Evolutionary conservation across 2,888 invertebrate genomes (phyloP).

Genomic region (Aspidapion aeneum): DNA sequence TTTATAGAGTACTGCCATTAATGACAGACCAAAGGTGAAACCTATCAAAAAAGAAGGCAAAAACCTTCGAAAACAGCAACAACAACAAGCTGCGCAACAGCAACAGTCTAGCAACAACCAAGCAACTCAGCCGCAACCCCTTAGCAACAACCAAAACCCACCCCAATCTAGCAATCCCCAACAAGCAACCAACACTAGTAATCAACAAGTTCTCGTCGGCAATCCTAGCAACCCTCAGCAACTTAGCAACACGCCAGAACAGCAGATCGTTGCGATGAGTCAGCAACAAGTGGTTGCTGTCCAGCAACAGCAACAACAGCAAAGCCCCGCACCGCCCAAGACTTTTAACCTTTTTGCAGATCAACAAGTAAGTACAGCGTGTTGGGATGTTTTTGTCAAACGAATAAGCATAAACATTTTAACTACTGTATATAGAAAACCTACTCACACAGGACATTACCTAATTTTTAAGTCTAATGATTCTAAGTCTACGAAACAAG

Average conservation of each 20-base stretch:
- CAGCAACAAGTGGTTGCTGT: not conserved
- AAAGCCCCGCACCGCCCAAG: slow-evolving; percentile 17
- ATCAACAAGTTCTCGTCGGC: too few species aligned
- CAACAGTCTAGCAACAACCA: slow-evolving; percentile 22
- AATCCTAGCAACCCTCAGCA: too few species aligned
- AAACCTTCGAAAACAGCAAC: slow-evolving; percentile 65
- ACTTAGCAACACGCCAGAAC: not conserved
- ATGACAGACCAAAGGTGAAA: slow-evolving; percentile 81
- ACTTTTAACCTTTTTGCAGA: slow-evolving; percentile 24
- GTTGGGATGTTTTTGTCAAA: not conserved
- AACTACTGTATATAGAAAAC: too few species aligned
- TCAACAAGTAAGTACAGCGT: slow-evolving; percentile 22
- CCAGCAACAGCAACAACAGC: slow-evolving; percentile 15
- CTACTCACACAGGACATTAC: too few species aligned
- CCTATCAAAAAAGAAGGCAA: slow-evolving; percentile 77
- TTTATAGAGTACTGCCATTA: slow-evolving; percentile 66
- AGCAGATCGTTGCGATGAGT: not conserved
- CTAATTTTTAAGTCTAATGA: too few species aligned
- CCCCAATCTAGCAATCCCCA: not conserved
- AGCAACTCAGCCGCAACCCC: not conserved
- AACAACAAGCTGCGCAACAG: slow-evolving; percentile 36
- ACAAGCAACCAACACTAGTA: not conserved
- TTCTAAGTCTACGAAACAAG: too few species aligned
- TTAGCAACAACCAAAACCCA: not conserved
- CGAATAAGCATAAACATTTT: too few species aligned